Evolutionary conservation across 2,888 invertebrate species (phyloP), one percentile per base, ranked within the genome.

Genomic region (Acanthosepion esculentum): DNA sequence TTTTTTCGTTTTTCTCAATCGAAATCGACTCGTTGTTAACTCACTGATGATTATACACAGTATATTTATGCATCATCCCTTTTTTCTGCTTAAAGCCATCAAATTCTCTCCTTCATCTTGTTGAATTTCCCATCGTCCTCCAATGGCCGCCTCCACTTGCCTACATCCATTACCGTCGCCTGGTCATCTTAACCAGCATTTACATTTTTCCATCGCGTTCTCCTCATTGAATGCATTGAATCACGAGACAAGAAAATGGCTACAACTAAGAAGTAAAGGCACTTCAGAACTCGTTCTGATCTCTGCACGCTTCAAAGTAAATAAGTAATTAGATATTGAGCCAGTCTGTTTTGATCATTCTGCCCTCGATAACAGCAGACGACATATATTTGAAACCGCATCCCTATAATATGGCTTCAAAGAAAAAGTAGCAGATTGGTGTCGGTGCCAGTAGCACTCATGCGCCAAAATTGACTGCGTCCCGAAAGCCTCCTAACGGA

Each of bases 291-390:
- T n/a, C 2, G 78, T 78, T n/a, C 78, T n/a, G 78, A n/a, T 78
- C 78, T 78, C 8, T 78, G 15, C n/a, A 78, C n/a, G n/a, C 78
- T n/a, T 78, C 78, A 78, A 78, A 78, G 78, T n/a, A n/a, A 78
- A 78, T 78, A n/a, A n/a, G 78, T 78, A 78, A 78, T 78, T 78
- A 78, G n/a, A 78, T 78, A 78, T 78, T 78, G 33, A 78, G 78
- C 33, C n/a, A n/a, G 78, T 12, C n/a, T 78, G 78, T 78, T 78
- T 78, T 78, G 78, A 78, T 78, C 78, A 78, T 78, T 78, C 78
- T 78, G 78, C 78, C 78, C n/a, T 78, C 78, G 12, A 78, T 12
- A n/a, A 78, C n/a, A 78, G 12, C 12, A n/a, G 78, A 78, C n/a
- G 78, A 78, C 78, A 78, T 78, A 78, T 78, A 78, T 78, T 78